These are phyloP conservation scores for Dreissena rostriformis DNA, from an alignment of 1,140 invertebrate genomes.

Conservation along the genomic window DNA sequence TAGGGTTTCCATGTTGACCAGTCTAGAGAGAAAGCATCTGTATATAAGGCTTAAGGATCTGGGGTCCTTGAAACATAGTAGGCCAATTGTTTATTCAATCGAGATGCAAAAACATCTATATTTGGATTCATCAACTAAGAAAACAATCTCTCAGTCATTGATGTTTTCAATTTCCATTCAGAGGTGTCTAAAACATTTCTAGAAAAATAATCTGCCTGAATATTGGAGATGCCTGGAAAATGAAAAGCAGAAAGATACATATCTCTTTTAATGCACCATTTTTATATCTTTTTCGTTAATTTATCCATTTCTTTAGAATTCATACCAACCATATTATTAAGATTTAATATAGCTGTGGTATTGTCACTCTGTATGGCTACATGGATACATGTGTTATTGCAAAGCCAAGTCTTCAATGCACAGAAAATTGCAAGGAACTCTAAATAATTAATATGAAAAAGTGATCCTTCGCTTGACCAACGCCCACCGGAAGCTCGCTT, in stretches of 20 bases:
- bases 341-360: slow-evolving; percentile 10
- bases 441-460: slow-evolving; percentile 13
- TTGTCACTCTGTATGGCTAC: slow-evolving; percentile 34
- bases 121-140: no score
- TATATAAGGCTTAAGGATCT: no score
- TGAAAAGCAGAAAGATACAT: slow-evolving; percentile 36
- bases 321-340: slow-evolving; percentile 39
- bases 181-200: no score
- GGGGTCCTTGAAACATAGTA: no score
- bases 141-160: no score
- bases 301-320: slow-evolving; percentile 18
- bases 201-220: no score
- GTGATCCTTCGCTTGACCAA: slow-evolving; percentile 14
- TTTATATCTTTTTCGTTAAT: slow-evolving; percentile 34
- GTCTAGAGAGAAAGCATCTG: slow-evolving; percentile 35
- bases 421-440: slow-evolving; percentile 8
- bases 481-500: neutral
- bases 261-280: slow-evolving; percentile 39
- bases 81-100: no score
- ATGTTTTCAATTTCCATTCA: no score
- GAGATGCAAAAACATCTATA: no score
- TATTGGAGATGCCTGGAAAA: slow-evolving; percentile 28
- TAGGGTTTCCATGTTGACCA: slow-evolving; percentile 43
- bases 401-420: slow-evolving; percentile 1
- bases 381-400: neutral